Conservation (phyloP, 2,888 invertebrate genomes). For the Hydriomena furcata region DNA sequence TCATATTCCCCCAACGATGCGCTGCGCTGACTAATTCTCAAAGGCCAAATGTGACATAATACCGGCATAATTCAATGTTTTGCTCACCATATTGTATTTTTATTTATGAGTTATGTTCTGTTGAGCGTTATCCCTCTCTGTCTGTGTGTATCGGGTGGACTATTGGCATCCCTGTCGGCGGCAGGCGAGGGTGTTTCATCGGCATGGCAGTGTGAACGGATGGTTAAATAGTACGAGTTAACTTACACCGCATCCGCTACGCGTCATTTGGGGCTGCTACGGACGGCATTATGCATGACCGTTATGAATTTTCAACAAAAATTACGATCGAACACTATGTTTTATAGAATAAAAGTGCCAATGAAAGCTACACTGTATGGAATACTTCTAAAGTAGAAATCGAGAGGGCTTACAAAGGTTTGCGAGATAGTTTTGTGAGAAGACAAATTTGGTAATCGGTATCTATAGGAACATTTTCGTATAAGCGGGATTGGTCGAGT, state of each 20-base stretch:
- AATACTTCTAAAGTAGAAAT: no score
- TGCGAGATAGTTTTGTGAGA: no score
- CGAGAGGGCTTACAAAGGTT: no score
- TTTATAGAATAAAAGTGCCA: no score
- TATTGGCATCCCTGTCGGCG: constrained; percentile 55
- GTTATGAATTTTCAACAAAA: constrained; percentile 7
- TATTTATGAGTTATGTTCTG: constrained; percentile 83
- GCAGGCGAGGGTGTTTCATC: constrained; percentile 67
- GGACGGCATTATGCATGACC: constrained; percentile 52
- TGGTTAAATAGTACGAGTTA: constrained; percentile 82
- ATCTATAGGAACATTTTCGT: no score
- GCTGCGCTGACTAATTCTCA: constrained; percentile 74
- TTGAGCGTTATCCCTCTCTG: constrained; percentile 59
- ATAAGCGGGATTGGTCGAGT: no score
- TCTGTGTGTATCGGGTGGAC: constrained; percentile 36
- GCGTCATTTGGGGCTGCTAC: constrained; percentile 74
- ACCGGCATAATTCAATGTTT: constrained; percentile 84
- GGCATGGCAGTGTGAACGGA: constrained; percentile 76
- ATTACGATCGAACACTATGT: no score
- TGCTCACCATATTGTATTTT: constrained; percentile 84
- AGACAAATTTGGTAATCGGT: no score
- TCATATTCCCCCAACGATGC: constrained; percentile 66
- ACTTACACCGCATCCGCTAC: constrained; percentile 80
- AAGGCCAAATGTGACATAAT: constrained; percentile 84
- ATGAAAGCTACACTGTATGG: no score